Conservation (phyloP, 2,888 invertebrate genomes). For the Icerya purchasi region DNA sequence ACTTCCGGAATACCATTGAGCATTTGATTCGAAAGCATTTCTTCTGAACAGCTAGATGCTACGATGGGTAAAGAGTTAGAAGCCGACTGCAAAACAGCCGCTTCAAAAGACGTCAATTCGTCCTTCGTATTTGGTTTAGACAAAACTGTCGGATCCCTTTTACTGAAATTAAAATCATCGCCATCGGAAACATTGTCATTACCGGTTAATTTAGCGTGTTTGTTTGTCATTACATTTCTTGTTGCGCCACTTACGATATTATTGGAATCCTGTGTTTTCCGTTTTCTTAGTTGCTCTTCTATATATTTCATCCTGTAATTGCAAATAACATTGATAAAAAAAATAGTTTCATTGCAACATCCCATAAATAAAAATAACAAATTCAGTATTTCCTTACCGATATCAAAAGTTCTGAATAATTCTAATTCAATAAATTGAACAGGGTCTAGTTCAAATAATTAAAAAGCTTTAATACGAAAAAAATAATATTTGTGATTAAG, state of each 20-base stretch:
- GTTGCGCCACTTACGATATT: too few relatives aligned
- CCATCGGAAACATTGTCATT: too few relatives aligned
- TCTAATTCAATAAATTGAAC: neutral
- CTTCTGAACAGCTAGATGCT: slow-evolving; percentile 74
- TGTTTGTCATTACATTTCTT: too few relatives aligned
- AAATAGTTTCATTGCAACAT: neutral
- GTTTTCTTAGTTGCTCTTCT: slow-evolving; percentile 65
- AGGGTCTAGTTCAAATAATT: too few relatives aligned
- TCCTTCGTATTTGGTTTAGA: slow-evolving; percentile 22
- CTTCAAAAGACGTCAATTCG: slow-evolving; percentile 62
- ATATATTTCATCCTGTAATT: slow-evolving; percentile 49
- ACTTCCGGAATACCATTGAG: slow-evolving; percentile 98
- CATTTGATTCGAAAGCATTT: slow-evolving; percentile 99
- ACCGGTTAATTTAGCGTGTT: too few relatives aligned
- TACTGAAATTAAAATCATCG: too few relatives aligned
- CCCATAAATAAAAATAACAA: neutral
- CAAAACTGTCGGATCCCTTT: slow-evolving; percentile 26
- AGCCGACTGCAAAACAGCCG: slow-evolving; percentile 68
- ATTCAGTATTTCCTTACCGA: neutral
- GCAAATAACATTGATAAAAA: too few relatives aligned
- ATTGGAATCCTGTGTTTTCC: too few relatives aligned
- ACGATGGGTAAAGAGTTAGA: slow-evolving; percentile 74
- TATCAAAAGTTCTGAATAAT: neutral
- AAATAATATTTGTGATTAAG: too few relatives aligned
- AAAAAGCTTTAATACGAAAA: too few relatives aligned